Evolutionary conservation across 2,888 invertebrate species (phyloP).

Genomic region (Lasioglossum pauxillum): DNA sequence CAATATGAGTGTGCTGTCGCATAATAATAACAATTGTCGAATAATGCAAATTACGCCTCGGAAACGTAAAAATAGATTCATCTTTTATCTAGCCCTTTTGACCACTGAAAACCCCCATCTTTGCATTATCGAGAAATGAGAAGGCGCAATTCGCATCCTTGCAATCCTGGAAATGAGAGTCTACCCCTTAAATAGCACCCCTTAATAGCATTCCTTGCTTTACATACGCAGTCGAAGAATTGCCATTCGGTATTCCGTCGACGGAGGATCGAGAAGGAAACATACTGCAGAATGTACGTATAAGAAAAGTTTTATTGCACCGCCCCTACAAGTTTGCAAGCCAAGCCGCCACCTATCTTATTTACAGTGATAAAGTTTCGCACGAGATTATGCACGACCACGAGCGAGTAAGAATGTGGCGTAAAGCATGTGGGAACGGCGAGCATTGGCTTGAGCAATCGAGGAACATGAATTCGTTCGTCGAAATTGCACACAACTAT

Average conservation of each 20-base stretch:
- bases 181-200: no score
- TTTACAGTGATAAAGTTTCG: background rate
- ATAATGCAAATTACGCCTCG: no score
- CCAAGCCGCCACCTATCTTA: background rate
- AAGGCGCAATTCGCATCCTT: no score
- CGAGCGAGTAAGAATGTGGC: background rate
- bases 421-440: background rate
- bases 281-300: background rate
- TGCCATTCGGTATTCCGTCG: background rate
- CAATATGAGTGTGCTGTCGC: no score
- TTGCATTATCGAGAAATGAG: no score
- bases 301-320: background rate
- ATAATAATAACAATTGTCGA: no score
- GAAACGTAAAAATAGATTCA: no score
- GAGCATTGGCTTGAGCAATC: background rate
- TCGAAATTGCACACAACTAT: slow-evolving; percentile 4
- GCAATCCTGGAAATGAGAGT: no score
- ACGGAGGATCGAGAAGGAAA: background rate
- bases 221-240: background rate
- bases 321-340: background rate
- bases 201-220: no score
- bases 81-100: no score
- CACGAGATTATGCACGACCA: background rate
- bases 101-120: no score
- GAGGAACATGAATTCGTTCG: slow-evolving; percentile 6